Conservation (phyloP, 2,888 invertebrate genomes). For the Linnaemya vulpina region DNA sequence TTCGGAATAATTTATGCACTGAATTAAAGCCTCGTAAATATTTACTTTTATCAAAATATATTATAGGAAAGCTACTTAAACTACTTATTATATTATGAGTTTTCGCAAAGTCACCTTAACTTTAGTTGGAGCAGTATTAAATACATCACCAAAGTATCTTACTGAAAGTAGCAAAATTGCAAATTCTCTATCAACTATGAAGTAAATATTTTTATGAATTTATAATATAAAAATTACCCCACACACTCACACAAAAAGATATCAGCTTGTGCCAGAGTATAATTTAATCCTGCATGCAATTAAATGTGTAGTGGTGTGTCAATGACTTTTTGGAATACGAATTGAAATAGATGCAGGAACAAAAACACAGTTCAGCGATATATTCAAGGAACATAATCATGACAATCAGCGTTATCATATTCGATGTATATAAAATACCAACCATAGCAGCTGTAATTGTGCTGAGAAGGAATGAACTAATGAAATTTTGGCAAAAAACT, state of each 20-base stretch:
- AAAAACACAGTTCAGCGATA: neutral
- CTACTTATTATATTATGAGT: too few relatives aligned
- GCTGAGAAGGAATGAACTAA: slow-evolving; percentile 39
- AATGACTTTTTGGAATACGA: slow-evolving; percentile 55
- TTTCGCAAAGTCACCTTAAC: too few relatives aligned
- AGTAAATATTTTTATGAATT: slow-evolving; percentile 34
- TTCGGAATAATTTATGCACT: too few relatives aligned
- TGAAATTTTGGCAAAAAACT: slow-evolving; percentile 60
- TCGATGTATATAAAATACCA: slow-evolving; percentile 25
- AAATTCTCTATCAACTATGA: slow-evolving; percentile 1
- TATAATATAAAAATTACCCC: slow-evolving; percentile 48
- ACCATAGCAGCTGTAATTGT: slow-evolving; percentile 30
- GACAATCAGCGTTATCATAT: slow-evolving; percentile 17
- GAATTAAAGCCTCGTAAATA: too few relatives aligned
- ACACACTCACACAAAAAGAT: neutral
- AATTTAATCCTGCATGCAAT: slow-evolving; percentile 11
- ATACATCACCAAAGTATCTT: too few relatives aligned
- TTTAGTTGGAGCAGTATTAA: too few relatives aligned
- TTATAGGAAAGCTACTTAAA: too few relatives aligned
- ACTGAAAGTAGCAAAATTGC: neutral
- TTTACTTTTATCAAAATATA: too few relatives aligned
- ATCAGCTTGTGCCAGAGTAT: neutral
- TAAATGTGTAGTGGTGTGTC: slow-evolving; percentile 38
- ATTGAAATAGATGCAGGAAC: slow-evolving; percentile 4
- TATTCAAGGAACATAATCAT: neutral